Conservation (phyloP, 2,797 vertebrate species). For the Pipistrellus pygmaeus region DNA sequence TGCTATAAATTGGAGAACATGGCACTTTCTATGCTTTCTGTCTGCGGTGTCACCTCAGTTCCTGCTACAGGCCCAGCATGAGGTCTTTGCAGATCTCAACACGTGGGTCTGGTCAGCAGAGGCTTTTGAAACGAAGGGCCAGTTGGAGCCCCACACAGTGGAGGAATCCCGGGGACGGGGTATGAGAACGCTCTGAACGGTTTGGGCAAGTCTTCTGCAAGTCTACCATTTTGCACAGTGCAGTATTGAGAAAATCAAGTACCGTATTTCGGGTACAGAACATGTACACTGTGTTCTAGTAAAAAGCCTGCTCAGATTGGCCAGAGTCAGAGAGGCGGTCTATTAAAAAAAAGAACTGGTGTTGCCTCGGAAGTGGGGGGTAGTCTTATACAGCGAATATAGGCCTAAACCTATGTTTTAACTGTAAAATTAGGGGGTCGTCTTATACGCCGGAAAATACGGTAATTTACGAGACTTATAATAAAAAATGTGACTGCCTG, state of each 20-base stretch:
- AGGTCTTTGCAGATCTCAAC: background rate
- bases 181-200: background rate
- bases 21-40: background rate
- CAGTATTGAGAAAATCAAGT: background rate
- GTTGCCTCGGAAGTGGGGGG: no score
- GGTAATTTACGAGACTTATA: background rate
- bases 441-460: no score
- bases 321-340: no score
- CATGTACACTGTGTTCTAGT: no score
- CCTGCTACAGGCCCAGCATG: no score
- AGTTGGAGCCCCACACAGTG: background rate
- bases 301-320: no score
- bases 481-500: background rate
- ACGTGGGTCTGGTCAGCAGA: background rate
- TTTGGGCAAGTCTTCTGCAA: background rate
- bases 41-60: background rate
- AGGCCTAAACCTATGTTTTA: no score
- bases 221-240: background rate
- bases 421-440: no score
- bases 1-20: background rate
- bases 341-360: no score
- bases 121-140: background rate
- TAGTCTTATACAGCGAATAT: no score
- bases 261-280: no score
- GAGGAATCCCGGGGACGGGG: background rate